Percentiles rank a stretch among this genome's conserved stretches.
Conservation (phyloP, 1,140 invertebrate genomes). For the Caligus rogercresseyi region DNA sequence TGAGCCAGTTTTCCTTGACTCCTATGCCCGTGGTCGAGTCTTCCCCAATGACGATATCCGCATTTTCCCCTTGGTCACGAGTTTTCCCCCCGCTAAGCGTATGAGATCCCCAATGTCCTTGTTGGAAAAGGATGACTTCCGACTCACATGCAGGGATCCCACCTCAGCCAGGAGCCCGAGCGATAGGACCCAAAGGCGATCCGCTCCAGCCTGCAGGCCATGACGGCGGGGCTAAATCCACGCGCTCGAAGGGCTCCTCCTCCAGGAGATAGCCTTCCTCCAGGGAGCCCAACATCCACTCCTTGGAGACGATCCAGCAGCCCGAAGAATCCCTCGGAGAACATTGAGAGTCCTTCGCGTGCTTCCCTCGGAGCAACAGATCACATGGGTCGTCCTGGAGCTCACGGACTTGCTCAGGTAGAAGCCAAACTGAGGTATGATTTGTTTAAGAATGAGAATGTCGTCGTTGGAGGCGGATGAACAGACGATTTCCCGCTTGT, state of each 20-base stretch:
- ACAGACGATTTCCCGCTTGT: background rate
- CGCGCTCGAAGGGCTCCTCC: slow-evolving; percentile 14
- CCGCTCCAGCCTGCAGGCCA: background rate
- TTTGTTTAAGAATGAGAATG: background rate
- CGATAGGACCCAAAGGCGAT: background rate
- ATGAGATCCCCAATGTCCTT: slow-evolving; percentile 2
- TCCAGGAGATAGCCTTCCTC: slow-evolving; percentile 2
- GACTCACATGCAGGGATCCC: background rate
- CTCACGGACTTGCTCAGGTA: background rate
- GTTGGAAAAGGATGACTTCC: background rate
- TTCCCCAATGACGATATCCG: background rate
- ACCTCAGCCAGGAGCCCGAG: background rate
- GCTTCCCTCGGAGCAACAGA: background rate
- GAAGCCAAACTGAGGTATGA: background rate
- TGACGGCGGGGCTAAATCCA: slow-evolving; percentile 11
- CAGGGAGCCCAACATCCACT: slow-evolving; percentile 6
- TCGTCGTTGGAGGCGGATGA: background rate
- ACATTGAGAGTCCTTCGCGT: slow-evolving; percentile 1
- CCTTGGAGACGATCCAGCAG: slow-evolving; percentile 13
- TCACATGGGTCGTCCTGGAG: background rate
- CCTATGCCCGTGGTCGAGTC: background rate
- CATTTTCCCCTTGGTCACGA: background rate
- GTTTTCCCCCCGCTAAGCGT: background rate
- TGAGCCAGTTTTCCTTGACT: background rate
- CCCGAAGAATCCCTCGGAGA: slow-evolving; percentile 5